A percentile compares a stretch with the other conserved stretches of the same genome.
Evolutionary conservation across 2,888 invertebrate genomes (phyloP).

Genomic region (Syrphus vitripennis): DNA sequence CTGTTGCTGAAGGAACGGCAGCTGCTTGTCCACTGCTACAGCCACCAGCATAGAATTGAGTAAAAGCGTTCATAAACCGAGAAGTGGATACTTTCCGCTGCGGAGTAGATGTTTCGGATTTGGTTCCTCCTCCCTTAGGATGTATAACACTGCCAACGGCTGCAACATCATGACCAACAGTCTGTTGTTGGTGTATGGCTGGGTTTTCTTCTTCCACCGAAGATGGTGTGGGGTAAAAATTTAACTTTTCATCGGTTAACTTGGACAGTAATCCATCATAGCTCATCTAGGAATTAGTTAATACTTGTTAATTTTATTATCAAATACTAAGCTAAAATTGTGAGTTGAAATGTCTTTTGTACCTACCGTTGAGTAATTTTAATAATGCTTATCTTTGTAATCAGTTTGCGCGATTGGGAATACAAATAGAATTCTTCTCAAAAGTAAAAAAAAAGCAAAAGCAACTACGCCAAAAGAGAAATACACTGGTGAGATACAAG

Average conservation of each 20-base stretch:
- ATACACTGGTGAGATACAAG: too few species aligned
- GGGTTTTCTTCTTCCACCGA: constrained; percentile 75
- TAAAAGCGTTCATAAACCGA: constrained; percentile 80
- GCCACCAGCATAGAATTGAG: constrained; percentile 77
- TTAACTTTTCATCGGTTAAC: constrained; percentile 79
- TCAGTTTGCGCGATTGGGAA: constrained; percentile 71
- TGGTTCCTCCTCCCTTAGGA: constrained; percentile 48
- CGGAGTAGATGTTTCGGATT: constrained; percentile 76
- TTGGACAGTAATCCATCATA: constrained; percentile 80
- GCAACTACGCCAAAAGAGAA: constrained; percentile 60
- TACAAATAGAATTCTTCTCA: constrained; percentile 58
- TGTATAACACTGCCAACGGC: neutral
- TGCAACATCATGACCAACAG: constrained; percentile 66
- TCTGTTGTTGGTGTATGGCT: constrained; percentile 41
- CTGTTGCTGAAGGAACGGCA: constrained; percentile 55
- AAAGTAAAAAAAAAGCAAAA: constrained; percentile 43
- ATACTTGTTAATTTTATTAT: constrained; percentile 14
- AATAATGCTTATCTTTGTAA: constrained; percentile 75
- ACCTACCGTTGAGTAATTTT: constrained; percentile 78
- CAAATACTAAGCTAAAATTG: neutral
- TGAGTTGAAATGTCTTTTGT: constrained; percentile 9
- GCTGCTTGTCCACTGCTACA: constrained; percentile 55
- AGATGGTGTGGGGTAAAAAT: constrained; percentile 73
- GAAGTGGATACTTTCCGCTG: constrained; percentile 81
- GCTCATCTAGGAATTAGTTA: constrained; percentile 78